phyloP scores from a whole-genome alignment of 2,888 invertebrate genomes.

The Drosophila yooni region DNA sequence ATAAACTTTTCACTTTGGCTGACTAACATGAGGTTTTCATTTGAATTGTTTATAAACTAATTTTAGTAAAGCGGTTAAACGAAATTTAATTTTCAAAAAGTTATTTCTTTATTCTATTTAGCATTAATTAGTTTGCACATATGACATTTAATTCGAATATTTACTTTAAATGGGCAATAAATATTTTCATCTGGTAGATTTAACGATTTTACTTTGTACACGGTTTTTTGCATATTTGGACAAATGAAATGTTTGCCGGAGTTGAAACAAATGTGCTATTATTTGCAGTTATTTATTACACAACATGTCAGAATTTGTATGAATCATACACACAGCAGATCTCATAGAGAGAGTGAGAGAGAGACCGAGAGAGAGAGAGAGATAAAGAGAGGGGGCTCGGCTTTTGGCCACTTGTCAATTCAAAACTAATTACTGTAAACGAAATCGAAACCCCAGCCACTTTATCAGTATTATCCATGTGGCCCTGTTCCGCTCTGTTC shows the following conservation, averaged over 20 bases:
- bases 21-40: too few species aligned
- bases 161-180: neutral
- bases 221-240: neutral
- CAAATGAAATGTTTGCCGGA: too few species aligned
- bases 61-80: neutral
- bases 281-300: neutral
- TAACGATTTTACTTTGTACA: neutral
- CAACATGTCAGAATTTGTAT: neutral
- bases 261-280: neutral
- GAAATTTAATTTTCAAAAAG: neutral
- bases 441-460: slow-evolving; percentile 48
- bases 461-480: slow-evolving; percentile 58
- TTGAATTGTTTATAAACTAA: neutral
- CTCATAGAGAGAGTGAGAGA: neutral
- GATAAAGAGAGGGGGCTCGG: slow-evolving; percentile 4
- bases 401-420: slow-evolving; percentile 19
- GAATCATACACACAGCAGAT: neutral
- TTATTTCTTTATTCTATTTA: neutral
- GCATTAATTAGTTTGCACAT: neutral
- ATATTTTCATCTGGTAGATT: neutral
- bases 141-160: neutral
- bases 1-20: neutral
- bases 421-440: slow-evolving; percentile 38
- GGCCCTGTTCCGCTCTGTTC: slow-evolving; percentile 36
- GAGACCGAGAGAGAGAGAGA: neutral